Conservation (phyloP, 92 coral and sea anemone species). For the Muricea muricata region DNA sequence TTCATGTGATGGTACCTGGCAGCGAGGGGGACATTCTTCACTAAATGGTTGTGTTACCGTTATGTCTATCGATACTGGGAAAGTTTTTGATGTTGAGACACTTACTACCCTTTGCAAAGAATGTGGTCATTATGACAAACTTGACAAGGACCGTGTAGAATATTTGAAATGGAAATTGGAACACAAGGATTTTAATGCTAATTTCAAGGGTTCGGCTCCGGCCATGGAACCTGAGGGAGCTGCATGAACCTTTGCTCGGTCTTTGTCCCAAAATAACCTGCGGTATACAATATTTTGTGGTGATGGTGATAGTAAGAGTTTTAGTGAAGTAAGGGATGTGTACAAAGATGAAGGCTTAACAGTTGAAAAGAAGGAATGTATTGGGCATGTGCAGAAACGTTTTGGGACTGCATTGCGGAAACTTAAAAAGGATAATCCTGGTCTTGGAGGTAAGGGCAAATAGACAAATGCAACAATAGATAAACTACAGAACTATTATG, state of each 20-base stretch:
- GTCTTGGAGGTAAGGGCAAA: constrained; percentile 60
- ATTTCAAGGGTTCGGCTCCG: constrained; percentile 10
- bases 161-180: constrained; percentile 57
- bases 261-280: neutral
- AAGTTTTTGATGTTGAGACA: neutral
- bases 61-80: neutral
- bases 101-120: neutral
- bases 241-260: neutral
- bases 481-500: constrained; percentile 63
- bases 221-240: constrained; percentile 22
- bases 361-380: too few species aligned
- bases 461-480: constrained; percentile 65
- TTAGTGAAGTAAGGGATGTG: too few species aligned
- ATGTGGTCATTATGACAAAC: constrained; percentile 39
- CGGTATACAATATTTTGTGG: neutral
- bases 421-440: constrained; percentile 55
- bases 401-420: constrained; percentile 69
- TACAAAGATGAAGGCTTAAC: neutral
- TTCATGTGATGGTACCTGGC: neutral
- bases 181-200: constrained; percentile 57
- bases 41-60: neutral
- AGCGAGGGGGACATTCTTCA: neutral
- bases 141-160: constrained; percentile 48
- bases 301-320: neutral
- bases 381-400: too few species aligned